Base-by-base conservation (phyloP, 1,140 invertebrate species). In the Nebria ingens region DNA sequence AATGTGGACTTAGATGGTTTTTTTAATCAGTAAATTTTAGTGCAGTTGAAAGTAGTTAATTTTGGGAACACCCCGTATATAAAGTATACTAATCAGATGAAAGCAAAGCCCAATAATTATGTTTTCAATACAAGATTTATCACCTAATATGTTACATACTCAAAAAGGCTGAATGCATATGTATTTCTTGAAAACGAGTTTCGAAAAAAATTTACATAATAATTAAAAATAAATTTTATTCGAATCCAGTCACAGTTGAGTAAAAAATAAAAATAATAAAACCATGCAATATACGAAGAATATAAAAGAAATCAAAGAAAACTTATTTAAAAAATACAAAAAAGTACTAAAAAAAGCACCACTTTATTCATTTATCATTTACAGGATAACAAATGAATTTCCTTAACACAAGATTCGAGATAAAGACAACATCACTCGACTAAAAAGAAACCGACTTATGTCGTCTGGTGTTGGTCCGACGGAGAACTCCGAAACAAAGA, bases 281-380 rank as follows among this genome's bases (percentile, higher is more conserved):
- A 29, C 4, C 4, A 29, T 4, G 25, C 25, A 17, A 45, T 45
- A 45, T 17, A 45, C 15, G 40, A 17, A 45, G 15, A 11, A 45
- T 45, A 45, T 45, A 45, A 45, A 45, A 45, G 40, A 45, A 45
- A 45, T 45, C 51, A 56, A 54, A 42, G 56, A 57, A 57, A 57
- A 57, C 51, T 57, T 54, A 52, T 54, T 57, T 57, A 42, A 57
- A 60, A 60, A 56, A 51, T 23, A 60, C 53, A 55, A 54, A 51
- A 34, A 50, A 57, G 55, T 50, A 22, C n/a, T n/a, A n/a, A n/a
- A n/a, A n/a, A n/a, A n/a, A n/a, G n/a, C n/a, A n/a, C n/a, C n/a
- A n/a, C n/a, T n/a, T 58, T 60, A 59, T 45, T 59, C 61, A 62
- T 64, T 64, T 64, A 64, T 64, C 63, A 64, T 64, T 64, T 59